These are phyloP conservation scores for Heterohyrax brucei DNA, from an alignment of 2,797 vertebrate genomes.

Conservation along the genomic window DNA sequence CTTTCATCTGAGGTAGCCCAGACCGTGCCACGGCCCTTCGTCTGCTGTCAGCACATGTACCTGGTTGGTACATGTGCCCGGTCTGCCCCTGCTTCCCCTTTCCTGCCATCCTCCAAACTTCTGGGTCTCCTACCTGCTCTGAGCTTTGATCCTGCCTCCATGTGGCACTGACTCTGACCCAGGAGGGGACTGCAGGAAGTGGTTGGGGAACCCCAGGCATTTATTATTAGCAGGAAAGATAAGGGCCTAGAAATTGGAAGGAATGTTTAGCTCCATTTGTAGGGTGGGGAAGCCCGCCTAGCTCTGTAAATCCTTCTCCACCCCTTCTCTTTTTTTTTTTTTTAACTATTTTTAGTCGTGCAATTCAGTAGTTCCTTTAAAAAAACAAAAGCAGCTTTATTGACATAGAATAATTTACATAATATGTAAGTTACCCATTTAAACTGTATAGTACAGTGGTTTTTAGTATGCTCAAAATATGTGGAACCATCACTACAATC, in stretches of 20 bases:
- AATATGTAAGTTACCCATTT: no score
- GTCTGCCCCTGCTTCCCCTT: neutral
- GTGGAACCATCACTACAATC: no score
- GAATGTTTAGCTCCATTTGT: neutral
- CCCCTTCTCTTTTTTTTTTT: neutral
- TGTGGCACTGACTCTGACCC: neutral
- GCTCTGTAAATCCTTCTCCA: neutral
- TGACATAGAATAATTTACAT: neutral
- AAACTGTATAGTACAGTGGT: neutral
- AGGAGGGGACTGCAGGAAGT: neutral
- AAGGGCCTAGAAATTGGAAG: neutral
- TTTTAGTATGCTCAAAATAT: neutral
- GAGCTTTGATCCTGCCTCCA: neutral
- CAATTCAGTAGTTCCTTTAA: no score
- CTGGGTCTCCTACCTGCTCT: neutral
- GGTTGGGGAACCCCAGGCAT: neutral
- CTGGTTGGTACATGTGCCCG: accelerated
- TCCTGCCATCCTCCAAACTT: neutral
- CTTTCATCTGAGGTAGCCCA: neutral
- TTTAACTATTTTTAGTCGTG: no score
- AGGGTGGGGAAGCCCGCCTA: neutral
- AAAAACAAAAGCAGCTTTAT: neutral
- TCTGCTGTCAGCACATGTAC: accelerated
- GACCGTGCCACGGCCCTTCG: neutral
- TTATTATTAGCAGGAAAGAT: neutral